Conservation (phyloP, 2,888 invertebrate species). For the Aspidiotus rigidus region DNA sequence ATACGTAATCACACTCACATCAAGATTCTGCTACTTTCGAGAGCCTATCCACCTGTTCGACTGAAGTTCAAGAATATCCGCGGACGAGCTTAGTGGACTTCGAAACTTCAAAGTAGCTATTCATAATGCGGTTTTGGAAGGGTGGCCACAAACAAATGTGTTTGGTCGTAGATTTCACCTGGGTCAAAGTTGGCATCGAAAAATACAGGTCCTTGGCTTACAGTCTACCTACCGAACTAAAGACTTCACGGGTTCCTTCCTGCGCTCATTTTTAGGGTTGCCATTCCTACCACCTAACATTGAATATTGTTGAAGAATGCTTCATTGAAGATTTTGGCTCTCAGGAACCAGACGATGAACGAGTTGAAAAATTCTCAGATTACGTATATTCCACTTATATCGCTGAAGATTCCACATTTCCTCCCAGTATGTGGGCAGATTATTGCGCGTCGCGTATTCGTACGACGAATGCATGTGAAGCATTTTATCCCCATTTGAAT, state of each 20-base stretch:
- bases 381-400: background rate
- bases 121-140: background rate
- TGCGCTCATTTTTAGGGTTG: slow-evolving; percentile 6
- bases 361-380: background rate
- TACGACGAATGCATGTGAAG: slow-evolving; percentile 2
- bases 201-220: background rate
- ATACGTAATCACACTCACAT: too few species aligned
- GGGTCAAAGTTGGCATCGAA: background rate
- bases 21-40: too few species aligned
- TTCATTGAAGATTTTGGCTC: background rate
- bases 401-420: background rate
- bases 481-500: background rate
- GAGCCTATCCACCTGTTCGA: too few species aligned
- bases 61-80: too few species aligned
- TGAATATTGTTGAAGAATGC: background rate
- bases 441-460: background rate
- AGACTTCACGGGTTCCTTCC: background rate
- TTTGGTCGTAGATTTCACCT: background rate
- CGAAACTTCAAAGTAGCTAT: too few species aligned
- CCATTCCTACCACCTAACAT: background rate
- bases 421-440: background rate
- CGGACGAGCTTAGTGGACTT: too few species aligned
- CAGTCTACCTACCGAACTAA: background rate
- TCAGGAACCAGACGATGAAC: background rate
- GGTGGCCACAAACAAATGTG: background rate